Percentiles rank a stretch among this genome's conserved stretches.
Conservation (phyloP, 2,888 invertebrate genomes). For the Gastracanthus pulcherrimus region DNA sequence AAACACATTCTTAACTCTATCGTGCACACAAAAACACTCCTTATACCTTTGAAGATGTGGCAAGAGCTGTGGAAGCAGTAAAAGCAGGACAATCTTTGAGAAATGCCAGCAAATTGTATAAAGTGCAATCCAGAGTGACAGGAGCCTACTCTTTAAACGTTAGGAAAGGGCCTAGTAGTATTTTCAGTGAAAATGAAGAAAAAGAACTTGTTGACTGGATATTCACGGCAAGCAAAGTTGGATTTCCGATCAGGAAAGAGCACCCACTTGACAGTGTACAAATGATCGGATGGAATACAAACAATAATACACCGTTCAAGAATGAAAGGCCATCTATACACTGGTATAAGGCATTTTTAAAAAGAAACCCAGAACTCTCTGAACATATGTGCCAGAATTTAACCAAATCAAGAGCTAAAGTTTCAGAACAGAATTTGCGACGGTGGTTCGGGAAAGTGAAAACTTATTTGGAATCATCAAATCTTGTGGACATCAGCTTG, state of each 20-base stretch:
- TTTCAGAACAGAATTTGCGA: slow-evolving; percentile 63
- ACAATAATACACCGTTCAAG: slow-evolving; percentile 55
- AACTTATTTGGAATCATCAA: slow-evolving; percentile 58
- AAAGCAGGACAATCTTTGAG: no score
- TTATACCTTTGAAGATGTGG: no score
- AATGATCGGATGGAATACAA: slow-evolving; percentile 39
- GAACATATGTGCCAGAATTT: slow-evolving; percentile 64
- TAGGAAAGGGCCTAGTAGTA: no score
- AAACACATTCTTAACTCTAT: no score
- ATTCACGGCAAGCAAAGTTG: slow-evolving; percentile 28
- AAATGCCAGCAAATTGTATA: no score
- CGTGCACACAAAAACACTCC: no score
- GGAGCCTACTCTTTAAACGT: no score
- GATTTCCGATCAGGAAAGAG: slow-evolving; percentile 50
- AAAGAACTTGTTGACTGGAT: slow-evolving; percentile 53
- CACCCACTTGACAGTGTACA: slow-evolving; percentile 53
- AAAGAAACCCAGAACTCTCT: slow-evolving; percentile 58
- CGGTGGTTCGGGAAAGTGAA: slow-evolving; percentile 64
- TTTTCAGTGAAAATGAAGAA: slow-evolving; percentile 32
- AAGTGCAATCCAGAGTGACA: no score
- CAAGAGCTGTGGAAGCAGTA: no score
- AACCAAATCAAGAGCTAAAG: slow-evolving; percentile 58
- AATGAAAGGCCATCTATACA: slow-evolving; percentile 55
- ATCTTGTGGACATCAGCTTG: slow-evolving; percentile 60
- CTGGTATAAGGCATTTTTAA: slow-evolving; percentile 58